Evolutionary conservation across 1,140 invertebrate genomes (phyloP), one percentile per base, ranked within the genome.

Genomic region (Adoxophyes honmai): DNA sequence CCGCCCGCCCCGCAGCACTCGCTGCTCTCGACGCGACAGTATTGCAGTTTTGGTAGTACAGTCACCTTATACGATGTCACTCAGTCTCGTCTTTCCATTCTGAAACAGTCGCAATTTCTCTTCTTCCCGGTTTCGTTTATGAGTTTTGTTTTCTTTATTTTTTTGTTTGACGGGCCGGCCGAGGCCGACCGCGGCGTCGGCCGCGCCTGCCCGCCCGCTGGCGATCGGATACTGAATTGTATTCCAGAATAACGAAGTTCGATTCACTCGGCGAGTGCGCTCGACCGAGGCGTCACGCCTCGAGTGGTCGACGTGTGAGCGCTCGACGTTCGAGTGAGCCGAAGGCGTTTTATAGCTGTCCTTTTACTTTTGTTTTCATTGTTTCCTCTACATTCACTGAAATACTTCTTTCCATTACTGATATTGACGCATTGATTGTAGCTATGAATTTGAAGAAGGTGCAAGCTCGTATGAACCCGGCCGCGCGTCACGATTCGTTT

Each of bases 31-130:
- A 93, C 94, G 90, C 93, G 95, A 91, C 95, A 95, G 92, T 96
- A 95, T 95, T 95, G 93, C 94, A 95, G 94, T 94, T 95, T 96
- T 94, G 95, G 95, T 95, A 96, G 94, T 95, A 95, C 93, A 92
- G 90, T 91, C 91, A 91, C 90, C 91, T 88, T 86, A 75, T 81
- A 75, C 62, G 59, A 70, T 59, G 57, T 64, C 53, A 66, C 75
- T 80, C 71, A 70, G 75, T 66, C 70, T 76, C 72, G 69, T 59
- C 75, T 70, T 78, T 81, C 74, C 78, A 62, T 73, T 84, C 78
- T 84, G 74, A 79, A 78, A 70, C 82, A 88, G 82, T 88, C 85
- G 85, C 85, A 86, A 82, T 86, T 84, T 86, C 81, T 81, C 68
- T 64, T 57, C 74, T 64, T 57, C 74, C 79, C 68, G 59, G 42